Base-by-base conservation (phyloP, 2,797 vertebrate genomes). In the Sebastes aleutianus region DNA sequence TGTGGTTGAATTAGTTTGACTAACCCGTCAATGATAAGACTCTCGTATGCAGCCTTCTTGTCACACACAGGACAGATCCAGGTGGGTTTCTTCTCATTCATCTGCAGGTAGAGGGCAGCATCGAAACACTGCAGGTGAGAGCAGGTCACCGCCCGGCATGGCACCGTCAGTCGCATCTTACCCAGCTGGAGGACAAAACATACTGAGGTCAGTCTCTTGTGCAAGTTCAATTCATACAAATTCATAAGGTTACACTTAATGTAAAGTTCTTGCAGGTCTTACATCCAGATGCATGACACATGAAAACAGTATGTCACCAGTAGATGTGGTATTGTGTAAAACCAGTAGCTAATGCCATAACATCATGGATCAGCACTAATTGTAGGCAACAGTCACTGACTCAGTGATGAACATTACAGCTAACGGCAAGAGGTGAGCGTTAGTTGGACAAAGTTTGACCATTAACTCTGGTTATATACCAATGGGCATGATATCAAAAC, bases 31-130 rank as follows among this genome's bases (percentile, higher is more conserved):
- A 99, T 93, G 87, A 99, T 99, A 2, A 99, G 95, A 87, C 97
- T 98, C 85, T 99, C 98, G 0, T 99, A 99, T 14, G 97, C 93
- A 78, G 98, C 98, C 88, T 98, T 99, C 94, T 99, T 99, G 93
- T 99, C 98, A 85, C 98, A 99, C 43, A 99, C 98, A 9, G 98
- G 98, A 90, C 98, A 99, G 90, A 99, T 98, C 98, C 98, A 99
- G 11, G 97, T 97, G 34, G 98, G 97, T 61, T 99, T 99, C 94
- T 99, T 99, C 80, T 99, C 98, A 75, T 99, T 99, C 98, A 99
- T 99, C 94, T 99, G 98, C 56, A 99, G 96, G 92, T 99, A 99
- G 67, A 99, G 96, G 56, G 97, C 98, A 36, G 98, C 98, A 69
- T 99, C 98, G 24, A 99, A 99, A 90, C 98, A 99, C 87, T 99